phyloP scores from a whole-genome alignment of 1,140 invertebrate species.

The Macrocentrus cingulum region DNA sequence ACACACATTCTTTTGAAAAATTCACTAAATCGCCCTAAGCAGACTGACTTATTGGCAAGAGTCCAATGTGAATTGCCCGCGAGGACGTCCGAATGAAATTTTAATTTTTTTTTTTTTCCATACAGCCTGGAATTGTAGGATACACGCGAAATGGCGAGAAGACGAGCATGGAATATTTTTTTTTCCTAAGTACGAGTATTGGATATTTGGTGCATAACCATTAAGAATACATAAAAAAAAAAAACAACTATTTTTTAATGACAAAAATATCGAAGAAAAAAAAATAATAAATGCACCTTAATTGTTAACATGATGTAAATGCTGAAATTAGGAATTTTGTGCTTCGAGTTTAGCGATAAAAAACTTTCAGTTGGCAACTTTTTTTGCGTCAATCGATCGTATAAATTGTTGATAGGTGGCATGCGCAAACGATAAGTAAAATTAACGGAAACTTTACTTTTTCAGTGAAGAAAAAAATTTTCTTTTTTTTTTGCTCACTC shows the following conservation, averaged over 20 bases:
- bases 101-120: neutral
- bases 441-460: too few species aligned
- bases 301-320: neutral
- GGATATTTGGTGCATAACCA: too few species aligned
- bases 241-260: too few species aligned
- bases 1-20: neutral
- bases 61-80: constrained; percentile 11
- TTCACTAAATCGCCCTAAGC: neutral
- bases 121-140: too few species aligned
- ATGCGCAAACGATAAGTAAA: too few species aligned
- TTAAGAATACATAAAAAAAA: too few species aligned
- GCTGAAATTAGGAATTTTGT: constrained; percentile 1
- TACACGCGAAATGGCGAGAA: neutral
- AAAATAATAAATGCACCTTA: neutral
- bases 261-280: neutral
- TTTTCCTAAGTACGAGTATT: neutral
- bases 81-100: constrained; percentile 14
- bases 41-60: constrained; percentile 25
- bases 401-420: too few species aligned
- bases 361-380: neutral
- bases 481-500: too few species aligned
- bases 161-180: neutral
- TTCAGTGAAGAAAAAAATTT: too few species aligned
- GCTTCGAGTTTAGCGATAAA: neutral
- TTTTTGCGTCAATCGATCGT: constrained; percentile 1